Evolutionary conservation across 1,140 invertebrate species (phyloP).

Genomic region (Centruroides vittatus): DNA sequence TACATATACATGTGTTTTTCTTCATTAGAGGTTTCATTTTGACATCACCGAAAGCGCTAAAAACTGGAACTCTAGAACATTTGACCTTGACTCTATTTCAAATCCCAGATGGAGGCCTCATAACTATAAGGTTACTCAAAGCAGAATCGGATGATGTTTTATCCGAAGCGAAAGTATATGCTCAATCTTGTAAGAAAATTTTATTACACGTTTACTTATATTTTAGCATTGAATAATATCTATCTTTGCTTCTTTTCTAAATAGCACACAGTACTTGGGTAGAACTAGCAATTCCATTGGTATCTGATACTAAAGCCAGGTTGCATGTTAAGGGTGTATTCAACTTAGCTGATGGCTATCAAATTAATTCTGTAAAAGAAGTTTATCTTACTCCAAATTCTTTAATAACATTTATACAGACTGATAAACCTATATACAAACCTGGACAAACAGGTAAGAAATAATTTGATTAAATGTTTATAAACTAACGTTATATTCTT

Average conservation of each 20-base stretch:
- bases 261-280: conserved; percentile 27
- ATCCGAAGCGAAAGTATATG: not conserved
- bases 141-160: not conserved
- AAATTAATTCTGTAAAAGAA: conserved; percentile 33
- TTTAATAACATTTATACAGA: conserved; percentile 29
- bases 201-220: too few relatives aligned
- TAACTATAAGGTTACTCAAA: conserved; percentile 25
- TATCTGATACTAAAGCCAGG: conserved; percentile 27
- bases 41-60: conserved; percentile 30
- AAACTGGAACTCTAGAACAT: conserved; percentile 29
- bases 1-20: not conserved
- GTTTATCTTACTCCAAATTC: conserved; percentile 32
- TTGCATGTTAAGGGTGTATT: conserved; percentile 36
- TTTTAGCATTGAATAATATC: not conserved
- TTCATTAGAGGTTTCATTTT: conserved; percentile 29
- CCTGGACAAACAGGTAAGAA: conserved; percentile 35
- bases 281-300: conserved; percentile 27
- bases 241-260: not conserved
- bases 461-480: not conserved
- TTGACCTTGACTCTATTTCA: conserved; percentile 33
- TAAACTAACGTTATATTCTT: too few relatives aligned
- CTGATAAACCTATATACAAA: conserved; percentile 44
- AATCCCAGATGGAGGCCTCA: conserved; percentile 29
- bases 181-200: conserved; percentile 2
- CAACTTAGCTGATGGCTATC: conserved; percentile 35